Percentiles rank a stretch among this genome's conserved stretches.
Conservation (phyloP, 2,888 invertebrate genomes). For the Gastracanthus pulcherrimus region DNA sequence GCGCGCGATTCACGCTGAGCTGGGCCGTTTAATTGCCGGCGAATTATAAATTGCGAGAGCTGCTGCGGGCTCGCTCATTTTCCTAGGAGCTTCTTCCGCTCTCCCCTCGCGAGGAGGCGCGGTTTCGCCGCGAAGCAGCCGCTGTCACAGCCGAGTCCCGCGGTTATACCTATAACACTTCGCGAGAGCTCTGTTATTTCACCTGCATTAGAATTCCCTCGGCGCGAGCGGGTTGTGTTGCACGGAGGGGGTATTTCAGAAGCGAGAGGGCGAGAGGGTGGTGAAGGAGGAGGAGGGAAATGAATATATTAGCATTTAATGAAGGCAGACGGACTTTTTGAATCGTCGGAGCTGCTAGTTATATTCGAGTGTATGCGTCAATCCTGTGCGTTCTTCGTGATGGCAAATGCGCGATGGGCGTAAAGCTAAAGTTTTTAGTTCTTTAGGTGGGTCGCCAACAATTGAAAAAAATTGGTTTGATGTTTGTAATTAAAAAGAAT, state of each 20-base stretch:
- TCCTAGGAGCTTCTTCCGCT: conserved; percentile 47
- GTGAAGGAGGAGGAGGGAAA: not conserved
- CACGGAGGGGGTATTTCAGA: not conserved
- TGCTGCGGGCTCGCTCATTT: conserved; percentile 51
- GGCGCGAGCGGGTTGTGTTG: conserved; percentile 22
- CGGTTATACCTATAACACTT: not conserved
- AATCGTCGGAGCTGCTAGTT: not conserved
- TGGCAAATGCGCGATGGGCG: too few relatives aligned
- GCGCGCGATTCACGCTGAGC: conserved; percentile 48
- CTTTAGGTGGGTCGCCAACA: too few relatives aligned
- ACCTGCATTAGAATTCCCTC: conserved; percentile 66
- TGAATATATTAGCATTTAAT: not conserved
- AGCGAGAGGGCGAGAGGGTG: not conserved
- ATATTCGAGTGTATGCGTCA: not conserved
- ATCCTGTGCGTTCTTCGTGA: not conserved
- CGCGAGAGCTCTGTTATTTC: conserved; percentile 55
- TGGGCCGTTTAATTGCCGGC: conserved; percentile 64
- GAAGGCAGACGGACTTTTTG: not conserved
- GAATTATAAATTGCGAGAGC: conserved; percentile 64
- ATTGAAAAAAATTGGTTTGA: too few relatives aligned
- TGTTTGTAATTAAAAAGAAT: too few relatives aligned
- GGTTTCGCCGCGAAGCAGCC: not conserved
- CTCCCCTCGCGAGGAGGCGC: not conserved
- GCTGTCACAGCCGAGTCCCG: not conserved
- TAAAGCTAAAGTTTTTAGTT: too few relatives aligned